Percentiles rank a stretch among this genome's conserved stretches.
Evolutionary conservation across 2,888 invertebrate genomes (phyloP).

Genomic region (Calameuta idolon): DNA sequence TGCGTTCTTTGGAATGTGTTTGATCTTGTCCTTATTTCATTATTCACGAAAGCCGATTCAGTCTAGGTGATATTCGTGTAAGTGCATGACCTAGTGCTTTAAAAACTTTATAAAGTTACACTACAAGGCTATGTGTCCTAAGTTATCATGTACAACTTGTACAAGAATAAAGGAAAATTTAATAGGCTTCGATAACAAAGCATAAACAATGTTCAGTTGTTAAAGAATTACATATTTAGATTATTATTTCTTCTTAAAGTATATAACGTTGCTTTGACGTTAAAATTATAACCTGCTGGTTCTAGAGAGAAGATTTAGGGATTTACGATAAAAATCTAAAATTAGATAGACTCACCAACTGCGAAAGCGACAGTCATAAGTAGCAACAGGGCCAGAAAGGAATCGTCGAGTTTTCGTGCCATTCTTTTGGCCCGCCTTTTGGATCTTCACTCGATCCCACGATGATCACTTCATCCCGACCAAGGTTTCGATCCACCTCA

Average conservation of each 20-base stretch:
- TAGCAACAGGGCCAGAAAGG: constrained; percentile 37
- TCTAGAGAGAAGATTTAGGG: not conserved
- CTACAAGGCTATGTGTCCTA: not conserved
- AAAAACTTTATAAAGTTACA: not conserved
- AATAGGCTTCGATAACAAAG: not conserved
- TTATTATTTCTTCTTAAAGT: not conserved
- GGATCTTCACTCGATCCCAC: not conserved
- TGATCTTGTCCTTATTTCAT: not conserved
- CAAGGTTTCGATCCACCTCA: not conserved
- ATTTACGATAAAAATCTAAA: not conserved
- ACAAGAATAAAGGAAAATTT: not conserved
- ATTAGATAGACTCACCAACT: constrained; percentile 35
- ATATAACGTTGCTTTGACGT: not conserved
- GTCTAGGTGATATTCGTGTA: not conserved
- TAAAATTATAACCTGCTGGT: not conserved
- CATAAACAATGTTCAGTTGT: not conserved
- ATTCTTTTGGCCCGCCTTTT: not conserved
- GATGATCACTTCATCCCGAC: not conserved
- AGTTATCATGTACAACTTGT: too few species aligned
- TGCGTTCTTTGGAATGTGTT: not conserved
- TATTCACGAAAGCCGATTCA: not conserved
- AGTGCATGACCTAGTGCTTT: not conserved
- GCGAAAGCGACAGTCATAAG: constrained; percentile 34
- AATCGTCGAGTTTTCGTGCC: constrained; percentile 15
- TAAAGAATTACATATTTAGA: not conserved